Conservation (phyloP, 2,797 vertebrate genomes). For the Vireo griseus region DNA sequence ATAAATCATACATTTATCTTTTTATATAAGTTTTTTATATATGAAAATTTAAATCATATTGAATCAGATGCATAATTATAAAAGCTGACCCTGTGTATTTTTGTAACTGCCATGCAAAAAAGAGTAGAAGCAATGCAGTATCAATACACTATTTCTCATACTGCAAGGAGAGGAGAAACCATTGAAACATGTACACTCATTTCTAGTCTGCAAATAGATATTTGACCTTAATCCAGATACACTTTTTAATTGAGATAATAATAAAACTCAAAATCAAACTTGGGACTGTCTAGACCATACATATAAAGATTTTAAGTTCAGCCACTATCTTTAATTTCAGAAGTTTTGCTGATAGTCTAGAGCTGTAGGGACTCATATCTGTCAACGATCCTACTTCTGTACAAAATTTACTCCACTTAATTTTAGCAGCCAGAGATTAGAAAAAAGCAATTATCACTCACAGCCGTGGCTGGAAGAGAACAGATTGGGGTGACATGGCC, state of each 20-base stretch:
- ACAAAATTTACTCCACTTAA: not conserved
- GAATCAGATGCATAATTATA: not conserved
- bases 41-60: not conserved
- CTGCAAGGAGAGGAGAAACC: not conserved
- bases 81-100: not conserved
- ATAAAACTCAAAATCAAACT: not conserved
- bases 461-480: not conserved
- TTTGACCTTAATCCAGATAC: not conserved
- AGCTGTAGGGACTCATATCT: not conserved
- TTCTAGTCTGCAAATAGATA: not conserved
- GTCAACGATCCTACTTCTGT: not conserved
- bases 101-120: not conserved
- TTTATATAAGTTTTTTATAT: not conserved
- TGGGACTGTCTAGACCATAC: not conserved
- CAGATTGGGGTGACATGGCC: not conserved
- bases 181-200: not conserved
- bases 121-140: not conserved
- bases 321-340: not conserved
- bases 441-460: slow-evolving; percentile 3
- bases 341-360: not conserved
- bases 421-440: not conserved
- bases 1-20: not conserved
- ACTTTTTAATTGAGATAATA: not conserved
- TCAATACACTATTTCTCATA: not conserved
- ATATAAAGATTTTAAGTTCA: not conserved